Evolutionary conservation across 30 jellyfish, hydroid and myxozoan genomes (phyloP).

Genomic region (Clytia hemisphaerica): DNA sequence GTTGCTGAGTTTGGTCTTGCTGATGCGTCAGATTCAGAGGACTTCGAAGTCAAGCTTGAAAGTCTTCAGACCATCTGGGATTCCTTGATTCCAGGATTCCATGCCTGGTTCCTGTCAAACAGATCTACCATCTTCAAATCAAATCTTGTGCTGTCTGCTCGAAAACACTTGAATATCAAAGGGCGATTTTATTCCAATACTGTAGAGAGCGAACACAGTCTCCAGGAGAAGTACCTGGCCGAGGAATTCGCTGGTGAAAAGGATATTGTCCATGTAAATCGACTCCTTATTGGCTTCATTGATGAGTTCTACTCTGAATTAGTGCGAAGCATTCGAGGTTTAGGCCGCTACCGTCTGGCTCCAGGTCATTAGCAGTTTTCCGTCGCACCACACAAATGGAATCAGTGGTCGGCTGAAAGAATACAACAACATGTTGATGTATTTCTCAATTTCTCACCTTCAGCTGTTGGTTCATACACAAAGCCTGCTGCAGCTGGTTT

Average conservation of each 20-base stretch:
- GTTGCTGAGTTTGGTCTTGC: constrained; percentile 40
- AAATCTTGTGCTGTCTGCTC: constrained; percentile 12
- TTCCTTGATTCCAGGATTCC: constrained; percentile 21
- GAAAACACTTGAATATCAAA: constrained; percentile 18
- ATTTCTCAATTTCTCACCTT: not conserved
- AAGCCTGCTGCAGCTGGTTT: constrained; percentile 19
- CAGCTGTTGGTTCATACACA: not conserved
- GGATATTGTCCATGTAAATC: not conserved
- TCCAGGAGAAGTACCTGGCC: not conserved
- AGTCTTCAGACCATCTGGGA: constrained; percentile 30
- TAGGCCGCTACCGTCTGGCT: constrained; percentile 12
- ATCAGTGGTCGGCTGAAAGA: constrained; percentile 1
- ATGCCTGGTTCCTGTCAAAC: constrained; percentile 17
- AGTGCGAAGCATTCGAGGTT: constrained; percentile 32
- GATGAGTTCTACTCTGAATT: constrained; percentile 25
- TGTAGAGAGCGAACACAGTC: constrained; percentile 9
- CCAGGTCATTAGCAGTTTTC: constrained; percentile 2
- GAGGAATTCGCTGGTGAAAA: not conserved
- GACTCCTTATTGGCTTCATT: not conserved
- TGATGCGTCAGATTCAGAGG: constrained; percentile 7
- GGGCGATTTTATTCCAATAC: constrained; percentile 26
- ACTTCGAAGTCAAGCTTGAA: constrained; percentile 11
- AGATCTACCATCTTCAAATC: constrained; percentile 2
- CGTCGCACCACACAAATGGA: constrained; percentile 2
- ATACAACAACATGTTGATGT: not conserved